phyloP scores from a whole-genome alignment of 2,113 vertebrate species.

The Hippocampus guttulatus region DNA sequence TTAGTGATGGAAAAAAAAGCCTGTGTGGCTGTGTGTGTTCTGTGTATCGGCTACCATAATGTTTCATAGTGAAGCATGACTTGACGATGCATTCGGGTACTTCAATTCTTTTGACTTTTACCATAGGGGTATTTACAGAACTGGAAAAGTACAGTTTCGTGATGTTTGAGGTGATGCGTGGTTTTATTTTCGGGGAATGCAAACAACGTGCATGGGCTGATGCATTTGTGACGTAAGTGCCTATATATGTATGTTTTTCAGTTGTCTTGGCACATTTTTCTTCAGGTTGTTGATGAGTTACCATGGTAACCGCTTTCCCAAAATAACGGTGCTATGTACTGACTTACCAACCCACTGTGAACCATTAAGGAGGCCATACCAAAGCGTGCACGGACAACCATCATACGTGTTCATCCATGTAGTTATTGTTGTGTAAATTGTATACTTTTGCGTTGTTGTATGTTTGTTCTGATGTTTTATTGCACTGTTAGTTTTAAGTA shows the following conservation, averaged over 20 bases:
- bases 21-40: constrained; percentile 8
- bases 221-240: constrained; percentile 4
- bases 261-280: constrained; percentile 8
- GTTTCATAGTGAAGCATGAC: constrained; percentile 5
- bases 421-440: constrained; percentile 46
- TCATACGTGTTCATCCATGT: constrained; percentile 46
- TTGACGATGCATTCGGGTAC: constrained; percentile 48
- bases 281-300: constrained; percentile 14
- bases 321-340: constrained; percentile 16
- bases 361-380: constrained; percentile 33
- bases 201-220: not conserved
- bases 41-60: constrained; percentile 14
- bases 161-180: constrained; percentile 1
- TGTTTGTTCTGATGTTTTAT: constrained; percentile 72
- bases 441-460: constrained; percentile 68
- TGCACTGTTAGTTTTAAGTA: constrained; percentile 77
- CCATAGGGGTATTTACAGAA: constrained; percentile 31
- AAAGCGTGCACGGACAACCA: constrained; percentile 31
- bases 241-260: constrained; percentile 7
- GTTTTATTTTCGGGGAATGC: not conserved
- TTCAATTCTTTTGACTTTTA: constrained; percentile 49
- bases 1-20: constrained; percentile 28
- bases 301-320: not conserved
- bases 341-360: not conserved
- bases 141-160: constrained; percentile 61